Evolutionary conservation across 2,113 vertebrate genomes (phyloP).

Genomic region (Silurus asotus): DNA sequence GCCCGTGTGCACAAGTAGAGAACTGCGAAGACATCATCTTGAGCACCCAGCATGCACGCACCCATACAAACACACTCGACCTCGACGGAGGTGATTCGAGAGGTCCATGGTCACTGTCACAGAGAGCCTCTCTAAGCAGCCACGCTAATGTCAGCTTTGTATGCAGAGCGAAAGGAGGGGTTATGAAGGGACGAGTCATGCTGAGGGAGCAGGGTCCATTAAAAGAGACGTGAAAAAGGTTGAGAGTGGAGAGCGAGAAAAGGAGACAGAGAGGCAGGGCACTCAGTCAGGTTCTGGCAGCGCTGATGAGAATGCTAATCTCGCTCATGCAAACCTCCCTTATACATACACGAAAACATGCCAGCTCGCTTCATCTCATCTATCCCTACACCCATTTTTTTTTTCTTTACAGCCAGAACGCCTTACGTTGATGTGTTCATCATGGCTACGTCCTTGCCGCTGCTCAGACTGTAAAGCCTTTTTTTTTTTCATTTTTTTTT

Average conservation of each 20-base stretch:
- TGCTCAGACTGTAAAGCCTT: constrained; percentile 54
- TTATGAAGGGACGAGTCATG: constrained; percentile 55
- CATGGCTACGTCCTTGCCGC: constrained; percentile 58
- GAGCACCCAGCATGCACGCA: constrained; percentile 24
- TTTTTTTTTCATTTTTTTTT: background rate
- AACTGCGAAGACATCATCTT: constrained; percentile 38
- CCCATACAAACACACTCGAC: constrained; percentile 20
- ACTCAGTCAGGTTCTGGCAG: constrained; percentile 68
- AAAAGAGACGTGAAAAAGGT: constrained; percentile 48
- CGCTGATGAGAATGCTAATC: constrained; percentile 76
- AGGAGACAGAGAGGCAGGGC: constrained; percentile 39
- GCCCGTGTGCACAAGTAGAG: constrained; percentile 33
- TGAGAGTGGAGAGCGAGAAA: constrained; percentile 45
- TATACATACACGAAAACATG: constrained; percentile 29
- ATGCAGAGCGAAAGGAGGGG: constrained; percentile 38
- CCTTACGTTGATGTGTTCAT: constrained; percentile 72
- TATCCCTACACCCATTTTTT: constrained; percentile 55
- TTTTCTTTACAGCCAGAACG: constrained; percentile 50
- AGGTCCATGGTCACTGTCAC: constrained; percentile 35
- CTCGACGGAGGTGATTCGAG: constrained; percentile 14
- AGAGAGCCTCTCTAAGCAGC: constrained; percentile 36
- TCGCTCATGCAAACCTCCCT: constrained; percentile 50
- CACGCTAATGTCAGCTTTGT: constrained; percentile 55
- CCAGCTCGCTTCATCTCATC: constrained; percentile 49
- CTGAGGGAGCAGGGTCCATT: constrained; percentile 58